Base-by-base conservation (phyloP, 2,888 invertebrate species). In the Flexamia atlantica region DNA sequence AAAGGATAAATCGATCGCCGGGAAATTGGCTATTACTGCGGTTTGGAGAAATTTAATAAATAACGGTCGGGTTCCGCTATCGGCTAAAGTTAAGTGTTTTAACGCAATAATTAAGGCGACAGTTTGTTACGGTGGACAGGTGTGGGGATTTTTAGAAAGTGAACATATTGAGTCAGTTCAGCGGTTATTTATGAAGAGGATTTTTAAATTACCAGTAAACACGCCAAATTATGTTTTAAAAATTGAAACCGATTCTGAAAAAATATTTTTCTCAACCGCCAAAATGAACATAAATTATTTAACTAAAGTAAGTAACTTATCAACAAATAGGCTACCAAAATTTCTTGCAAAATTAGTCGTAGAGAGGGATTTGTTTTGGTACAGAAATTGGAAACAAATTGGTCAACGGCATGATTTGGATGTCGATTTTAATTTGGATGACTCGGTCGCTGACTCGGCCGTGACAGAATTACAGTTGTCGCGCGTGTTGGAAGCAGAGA, bases 181-280 rank as follows among this genome's bases (percentile, higher is more conserved):
- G 68, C 40, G 72, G 2, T n/a, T 36, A 30, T 83, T 84, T 28
- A 83, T 84, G 14, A 84, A 84, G 30, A 76, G 36, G n/a, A 7
- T 60, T 57, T 82, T 57, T 40, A 60, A 64, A 2, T 82, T 82
- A 14, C 84, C 84, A n/a, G n/a, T 20, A 0, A 74, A 76, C 50
- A 76, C 82, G 1, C 82, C 70, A 5, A 76, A 76, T 50, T 84
- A 53, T 50, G 57, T n/a, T n/a, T 28, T 83, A 9, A 82, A 74
- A 14, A 17, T 84, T 20, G 84, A 84, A 80, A 82, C 84, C 25
- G 36, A 28, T 7, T 32, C 42, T 3, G 82, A 50, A 20, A 68
- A 83, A 42, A 20, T 70, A 40, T n/a, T 70, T 72, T 25, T 1
- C 4, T 30, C 14, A 14, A 46, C 46, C 12, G 12, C 46, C 2